phyloP scores from a whole-genome alignment of 1,140 invertebrate species.

The Pogonomyrmex barbatus region DNA sequence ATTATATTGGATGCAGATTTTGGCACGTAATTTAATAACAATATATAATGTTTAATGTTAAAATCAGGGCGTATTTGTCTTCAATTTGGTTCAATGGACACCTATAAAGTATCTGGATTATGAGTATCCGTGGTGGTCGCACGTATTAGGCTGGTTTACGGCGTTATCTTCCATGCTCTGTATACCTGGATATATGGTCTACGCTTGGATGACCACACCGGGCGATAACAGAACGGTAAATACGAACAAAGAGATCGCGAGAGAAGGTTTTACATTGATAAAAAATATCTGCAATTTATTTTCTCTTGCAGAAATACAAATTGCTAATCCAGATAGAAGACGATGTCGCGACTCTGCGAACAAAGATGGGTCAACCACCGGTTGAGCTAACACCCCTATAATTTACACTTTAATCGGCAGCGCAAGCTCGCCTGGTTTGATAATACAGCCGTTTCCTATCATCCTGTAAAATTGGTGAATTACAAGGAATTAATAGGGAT shows the following conservation, averaged over 20 bases:
- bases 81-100: slow-evolving; percentile 89
- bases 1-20: neutral
- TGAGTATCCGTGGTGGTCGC: slow-evolving; percentile 90
- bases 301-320: slow-evolving; percentile 90
- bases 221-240: slow-evolving; percentile 80
- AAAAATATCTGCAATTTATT: neutral
- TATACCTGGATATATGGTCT: slow-evolving; percentile 90
- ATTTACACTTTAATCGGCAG: slow-evolving; percentile 6
- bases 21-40: neutral
- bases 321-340: slow-evolving; percentile 92
- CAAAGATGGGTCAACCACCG: slow-evolving; percentile 84
- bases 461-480: slow-evolving; percentile 29
- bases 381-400: slow-evolving; percentile 72
- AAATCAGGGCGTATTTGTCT: slow-evolving; percentile 89
- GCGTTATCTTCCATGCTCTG: slow-evolving; percentile 91
- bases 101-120: slow-evolving; percentile 89
- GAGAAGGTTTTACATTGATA: neutral
- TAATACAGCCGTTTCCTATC: slow-evolving; percentile 9
- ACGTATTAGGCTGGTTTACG: slow-evolving; percentile 90
- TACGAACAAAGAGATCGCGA: neutral
- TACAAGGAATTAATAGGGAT: slow-evolving; percentile 20
- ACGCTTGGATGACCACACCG: slow-evolving; percentile 87
- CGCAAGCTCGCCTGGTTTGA: slow-evolving; percentile 5
- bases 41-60: neutral
- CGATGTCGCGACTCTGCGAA: slow-evolving; percentile 90